Percentiles rank a stretch among this genome's conserved stretches.
Evolutionary conservation across 2,113 vertebrate genomes (phyloP).

Genomic region (Chaetodon trifascialis): DNA sequence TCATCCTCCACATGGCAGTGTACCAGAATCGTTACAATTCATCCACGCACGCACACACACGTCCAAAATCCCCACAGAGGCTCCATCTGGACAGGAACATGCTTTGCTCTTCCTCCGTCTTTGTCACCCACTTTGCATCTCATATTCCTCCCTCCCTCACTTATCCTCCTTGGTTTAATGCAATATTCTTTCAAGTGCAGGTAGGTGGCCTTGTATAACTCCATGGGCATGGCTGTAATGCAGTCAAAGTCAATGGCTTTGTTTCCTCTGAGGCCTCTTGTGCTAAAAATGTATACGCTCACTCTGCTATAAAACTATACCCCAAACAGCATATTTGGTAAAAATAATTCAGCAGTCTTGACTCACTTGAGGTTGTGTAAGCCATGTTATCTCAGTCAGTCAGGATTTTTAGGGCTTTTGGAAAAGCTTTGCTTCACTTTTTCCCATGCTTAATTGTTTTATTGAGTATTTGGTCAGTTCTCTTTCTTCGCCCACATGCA

Average conservation of each 20-base stretch:
- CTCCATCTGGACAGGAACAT: constrained; percentile 81
- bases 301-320: background rate
- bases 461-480: background rate
- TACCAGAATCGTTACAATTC: constrained; percentile 44
- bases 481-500: background rate
- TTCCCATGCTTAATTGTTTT: background rate
- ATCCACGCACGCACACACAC: constrained; percentile 34
- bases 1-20: constrained; percentile 59
- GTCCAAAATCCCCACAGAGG: constrained; percentile 69
- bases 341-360: constrained; percentile 11
- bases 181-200: constrained; percentile 25
- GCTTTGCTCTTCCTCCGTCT: constrained; percentile 60
- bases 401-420: background rate
- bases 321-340: background rate
- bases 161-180: constrained; percentile 14
- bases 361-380: constrained; percentile 12
- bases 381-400: background rate
- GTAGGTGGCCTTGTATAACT: constrained; percentile 8
- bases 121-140: constrained; percentile 66
- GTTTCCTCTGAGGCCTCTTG: background rate
- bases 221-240: background rate
- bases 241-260: constrained; percentile 1
- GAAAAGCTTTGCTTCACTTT: background rate
- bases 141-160: constrained; percentile 19
- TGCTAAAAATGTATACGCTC: constrained; percentile 18